These are phyloP conservation scores for Calycopis cecrops DNA, from an alignment of 1,140 invertebrate genomes.

Conservation along the genomic window DNA sequence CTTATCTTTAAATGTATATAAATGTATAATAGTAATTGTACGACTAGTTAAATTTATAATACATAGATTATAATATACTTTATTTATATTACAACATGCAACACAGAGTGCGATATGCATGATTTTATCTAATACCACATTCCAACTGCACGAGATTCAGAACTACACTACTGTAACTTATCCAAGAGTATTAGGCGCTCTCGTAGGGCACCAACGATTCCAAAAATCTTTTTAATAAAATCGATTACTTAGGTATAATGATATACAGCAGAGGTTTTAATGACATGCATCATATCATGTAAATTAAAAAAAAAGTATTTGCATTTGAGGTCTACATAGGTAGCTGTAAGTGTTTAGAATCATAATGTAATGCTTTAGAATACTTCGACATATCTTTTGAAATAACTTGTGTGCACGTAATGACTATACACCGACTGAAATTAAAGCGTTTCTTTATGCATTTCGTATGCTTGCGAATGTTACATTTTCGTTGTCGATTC, in stretches of 20 bases:
- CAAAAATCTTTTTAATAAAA: slow-evolving; percentile 17
- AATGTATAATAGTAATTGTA: slow-evolving; percentile 63
- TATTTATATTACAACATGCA: slow-evolving; percentile 48
- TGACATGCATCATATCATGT: slow-evolving; percentile 73
- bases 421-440: slow-evolving; percentile 36
- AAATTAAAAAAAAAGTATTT: slow-evolving; percentile 69
- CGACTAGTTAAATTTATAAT: slow-evolving; percentile 50
- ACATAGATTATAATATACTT: slow-evolving; percentile 45
- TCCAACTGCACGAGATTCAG: slow-evolving; percentile 51
- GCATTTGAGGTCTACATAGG: slow-evolving; percentile 72
- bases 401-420: slow-evolving; percentile 21
- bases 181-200: background rate
- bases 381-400: slow-evolving; percentile 72
- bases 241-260: slow-evolving; percentile 46
- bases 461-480: slow-evolving; percentile 52
- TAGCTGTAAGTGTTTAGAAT: slow-evolving; percentile 67
- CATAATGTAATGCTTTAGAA: slow-evolving; percentile 72
- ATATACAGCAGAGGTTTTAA: slow-evolving; percentile 67
- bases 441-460: slow-evolving; percentile 54
- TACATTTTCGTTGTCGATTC: slow-evolving; percentile 9
- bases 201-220: slow-evolving; percentile 1
- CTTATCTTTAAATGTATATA: slow-evolving; percentile 66
- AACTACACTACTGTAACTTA: slow-evolving; percentile 15
- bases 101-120: slow-evolving; percentile 67
- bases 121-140: slow-evolving; percentile 66